Evolutionary conservation across 37 sponge, comb jelly and placozoan genomes (phyloP).

Genomic region (Cliona cf. orientalis): DNA sequence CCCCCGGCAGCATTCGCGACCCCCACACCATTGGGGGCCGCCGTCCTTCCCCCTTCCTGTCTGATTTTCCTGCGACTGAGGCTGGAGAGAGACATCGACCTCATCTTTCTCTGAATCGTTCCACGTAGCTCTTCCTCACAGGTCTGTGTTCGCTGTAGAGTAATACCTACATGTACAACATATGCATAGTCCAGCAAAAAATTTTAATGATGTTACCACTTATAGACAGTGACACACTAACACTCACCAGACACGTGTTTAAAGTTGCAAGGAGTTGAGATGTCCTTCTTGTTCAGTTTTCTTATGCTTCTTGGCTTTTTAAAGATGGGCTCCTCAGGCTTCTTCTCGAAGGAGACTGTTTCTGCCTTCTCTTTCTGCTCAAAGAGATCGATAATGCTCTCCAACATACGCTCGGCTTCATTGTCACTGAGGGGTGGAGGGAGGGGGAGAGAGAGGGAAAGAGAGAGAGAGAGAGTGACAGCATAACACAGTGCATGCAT

Average conservation of each 20-base stretch:
- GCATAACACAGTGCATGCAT: no score
- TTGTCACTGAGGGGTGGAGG: no score
- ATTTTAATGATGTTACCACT: no score
- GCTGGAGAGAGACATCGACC: slow-evolving; percentile 26
- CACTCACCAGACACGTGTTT: slow-evolving; percentile 61
- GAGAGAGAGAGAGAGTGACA: no score
- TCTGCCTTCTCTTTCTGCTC: slow-evolving; percentile 28
- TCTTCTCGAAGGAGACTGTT: slow-evolving; percentile 18
- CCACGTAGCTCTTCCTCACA: slow-evolving; percentile 46
- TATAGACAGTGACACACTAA: not conserved
- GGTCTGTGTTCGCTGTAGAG: slow-evolving; percentile 28
- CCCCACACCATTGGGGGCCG: not conserved
- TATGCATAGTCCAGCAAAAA: no score
- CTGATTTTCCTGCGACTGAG: not conserved
- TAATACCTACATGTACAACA: slow-evolving; percentile 30
- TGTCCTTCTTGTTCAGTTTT: slow-evolving; percentile 67
- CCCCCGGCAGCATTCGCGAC: not conserved
- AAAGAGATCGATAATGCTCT: slow-evolving; percentile 27
- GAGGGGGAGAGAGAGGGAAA: no score
- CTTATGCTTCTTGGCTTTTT: slow-evolving; percentile 26
- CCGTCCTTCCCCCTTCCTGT: no score
- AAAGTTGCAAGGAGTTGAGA: slow-evolving; percentile 83
- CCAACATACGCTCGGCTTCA: slow-evolving; percentile 57
- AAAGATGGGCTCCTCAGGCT: slow-evolving; percentile 8
- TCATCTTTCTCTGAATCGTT: slow-evolving; percentile 40